These are phyloP conservation scores for Octomys mimax DNA, from an alignment of 2,797 vertebrate species.

Conservation along the genomic window DNA sequence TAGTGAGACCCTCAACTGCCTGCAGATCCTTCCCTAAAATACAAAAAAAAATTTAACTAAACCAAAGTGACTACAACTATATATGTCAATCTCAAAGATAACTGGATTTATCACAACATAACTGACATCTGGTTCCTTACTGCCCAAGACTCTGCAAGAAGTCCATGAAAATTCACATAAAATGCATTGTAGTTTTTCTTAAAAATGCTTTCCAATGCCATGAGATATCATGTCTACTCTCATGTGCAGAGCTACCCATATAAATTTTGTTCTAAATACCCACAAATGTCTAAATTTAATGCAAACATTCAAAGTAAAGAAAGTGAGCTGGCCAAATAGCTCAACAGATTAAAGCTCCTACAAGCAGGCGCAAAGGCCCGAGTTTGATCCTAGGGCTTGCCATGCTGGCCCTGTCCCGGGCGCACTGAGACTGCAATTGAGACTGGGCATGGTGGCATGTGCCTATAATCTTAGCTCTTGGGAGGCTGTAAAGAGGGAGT, in stretches of 20 bases:
- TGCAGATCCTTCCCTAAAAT: too few relatives aligned
- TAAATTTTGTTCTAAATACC: not conserved
- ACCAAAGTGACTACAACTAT: not conserved
- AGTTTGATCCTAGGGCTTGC: too few relatives aligned
- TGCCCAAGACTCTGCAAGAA: not conserved
- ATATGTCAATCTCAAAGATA: not conserved
- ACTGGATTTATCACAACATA: not conserved
- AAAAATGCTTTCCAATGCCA: not conserved
- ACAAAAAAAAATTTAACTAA: not conserved
- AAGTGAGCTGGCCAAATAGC: too few relatives aligned
- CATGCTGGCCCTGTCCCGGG: too few relatives aligned
- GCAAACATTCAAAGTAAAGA: not conserved
- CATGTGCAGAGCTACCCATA: not conserved
- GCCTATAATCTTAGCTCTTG: too few relatives aligned
- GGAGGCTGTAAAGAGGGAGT: too few relatives aligned
- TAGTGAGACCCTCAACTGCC: too few relatives aligned
- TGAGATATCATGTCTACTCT: not conserved
- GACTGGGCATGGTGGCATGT: too few relatives aligned
- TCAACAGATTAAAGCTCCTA: too few relatives aligned
- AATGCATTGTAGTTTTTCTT: not conserved
- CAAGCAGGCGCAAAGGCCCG: too few relatives aligned
- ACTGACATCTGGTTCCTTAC: not conserved
- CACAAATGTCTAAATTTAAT: not conserved
- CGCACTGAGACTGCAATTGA: too few relatives aligned
- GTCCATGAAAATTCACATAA: not conserved